Evolutionary conservation across 2,888 invertebrate species (phyloP).

Genomic region (Callyntrura sp.): DNA sequence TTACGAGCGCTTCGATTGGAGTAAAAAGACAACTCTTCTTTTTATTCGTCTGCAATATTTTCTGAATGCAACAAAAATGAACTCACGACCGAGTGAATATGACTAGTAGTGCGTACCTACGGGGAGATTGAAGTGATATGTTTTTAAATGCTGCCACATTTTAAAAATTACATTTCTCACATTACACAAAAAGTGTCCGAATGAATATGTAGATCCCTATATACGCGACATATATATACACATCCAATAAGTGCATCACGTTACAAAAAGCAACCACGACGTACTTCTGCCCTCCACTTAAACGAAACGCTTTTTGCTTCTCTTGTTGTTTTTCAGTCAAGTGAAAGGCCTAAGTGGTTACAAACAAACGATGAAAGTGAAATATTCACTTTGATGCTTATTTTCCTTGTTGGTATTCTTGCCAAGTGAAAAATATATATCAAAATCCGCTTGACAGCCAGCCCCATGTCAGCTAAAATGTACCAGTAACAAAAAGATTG

Average conservation of each 20-base stretch:
- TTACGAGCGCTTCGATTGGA: constrained; percentile 17
- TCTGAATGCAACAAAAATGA: constrained; percentile 37
- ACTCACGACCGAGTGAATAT: constrained; percentile 3
- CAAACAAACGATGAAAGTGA: constrained; percentile 66
- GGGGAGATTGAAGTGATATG: not conserved
- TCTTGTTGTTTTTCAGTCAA: constrained; percentile 61
- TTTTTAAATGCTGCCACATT: not conserved
- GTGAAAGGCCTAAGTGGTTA: constrained; percentile 70
- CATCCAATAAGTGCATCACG: not conserved
- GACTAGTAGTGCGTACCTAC: not conserved
- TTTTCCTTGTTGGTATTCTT: constrained; percentile 55
- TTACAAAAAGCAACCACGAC: not conserved
- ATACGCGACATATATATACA: constrained; percentile 1
- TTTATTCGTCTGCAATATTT: constrained; percentile 14
- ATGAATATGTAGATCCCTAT: not conserved
- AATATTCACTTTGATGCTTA: constrained; percentile 37
- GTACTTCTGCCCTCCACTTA: constrained; percentile 26
- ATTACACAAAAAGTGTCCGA: constrained; percentile 18
- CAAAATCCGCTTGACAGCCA: constrained; percentile 57
- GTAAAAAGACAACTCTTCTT: not conserved
- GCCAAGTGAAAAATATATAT: constrained; percentile 61
- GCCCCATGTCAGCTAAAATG: constrained; percentile 56
- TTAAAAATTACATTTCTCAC: not conserved
- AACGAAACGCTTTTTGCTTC: constrained; percentile 19
- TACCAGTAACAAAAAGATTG: constrained; percentile 28